phyloP scores from a whole-genome alignment of 2,113 vertebrate genomes.

The Mugil cephalus region DNA sequence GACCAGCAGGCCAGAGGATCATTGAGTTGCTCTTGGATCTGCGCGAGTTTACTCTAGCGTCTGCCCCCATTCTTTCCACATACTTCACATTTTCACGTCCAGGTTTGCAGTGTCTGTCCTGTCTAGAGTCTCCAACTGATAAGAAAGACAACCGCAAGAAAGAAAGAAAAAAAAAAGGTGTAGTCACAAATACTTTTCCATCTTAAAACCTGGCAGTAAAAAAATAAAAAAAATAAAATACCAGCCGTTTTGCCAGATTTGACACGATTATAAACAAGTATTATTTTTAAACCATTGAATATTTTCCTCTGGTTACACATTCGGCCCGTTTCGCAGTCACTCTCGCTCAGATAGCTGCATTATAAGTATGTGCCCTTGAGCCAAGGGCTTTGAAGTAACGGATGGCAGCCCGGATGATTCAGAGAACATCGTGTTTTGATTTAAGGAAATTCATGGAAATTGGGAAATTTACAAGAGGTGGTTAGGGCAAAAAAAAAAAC shows the following conservation, averaged over 20 bases:
- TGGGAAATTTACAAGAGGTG: constrained; percentile 16
- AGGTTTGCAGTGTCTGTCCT: constrained; percentile 39
- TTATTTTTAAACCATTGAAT: not conserved
- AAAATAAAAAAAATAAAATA: not conserved
- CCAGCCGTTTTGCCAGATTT: not conserved
- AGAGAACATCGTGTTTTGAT: constrained; percentile 47
- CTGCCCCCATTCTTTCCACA: constrained; percentile 75
- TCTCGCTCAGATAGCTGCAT: not conserved
- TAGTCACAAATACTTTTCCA: constrained; percentile 34
- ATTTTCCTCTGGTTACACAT: not conserved
- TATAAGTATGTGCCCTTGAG: constrained; percentile 7
- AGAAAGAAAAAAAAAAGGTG: constrained; percentile 8
- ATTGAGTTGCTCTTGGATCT: constrained; percentile 77
- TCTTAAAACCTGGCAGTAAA: constrained; percentile 4
- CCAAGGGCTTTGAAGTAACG: not conserved
- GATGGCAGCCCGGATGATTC: constrained; percentile 23
- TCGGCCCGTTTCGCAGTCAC: not conserved
- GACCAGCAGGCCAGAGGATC: constrained; percentile 46
- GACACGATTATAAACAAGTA: not conserved
- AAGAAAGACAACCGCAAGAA: constrained; percentile 53
- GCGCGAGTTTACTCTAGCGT: constrained; percentile 67
- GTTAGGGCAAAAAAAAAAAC: constrained; percentile 9
- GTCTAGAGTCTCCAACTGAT: constrained; percentile 29
- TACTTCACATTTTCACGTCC: constrained; percentile 67
- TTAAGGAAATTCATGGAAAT: constrained; percentile 13